A percentile compares a stretch with the other conserved stretches of the same genome.
phyloP scores from a whole-genome alignment of 2,888 invertebrate species.

The Athalia circularis region DNA sequence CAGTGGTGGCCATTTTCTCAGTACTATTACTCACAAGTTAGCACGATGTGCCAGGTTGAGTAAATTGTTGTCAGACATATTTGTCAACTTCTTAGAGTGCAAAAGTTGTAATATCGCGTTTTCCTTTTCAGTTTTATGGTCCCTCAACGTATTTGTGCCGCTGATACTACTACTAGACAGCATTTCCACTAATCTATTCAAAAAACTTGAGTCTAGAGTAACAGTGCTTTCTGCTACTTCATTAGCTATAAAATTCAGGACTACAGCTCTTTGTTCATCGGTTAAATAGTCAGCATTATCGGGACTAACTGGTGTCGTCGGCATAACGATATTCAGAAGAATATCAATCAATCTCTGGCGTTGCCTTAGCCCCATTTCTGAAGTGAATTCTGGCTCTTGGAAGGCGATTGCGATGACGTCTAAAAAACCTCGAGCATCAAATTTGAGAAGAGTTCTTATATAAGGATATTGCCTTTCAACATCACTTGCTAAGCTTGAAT shows the following conservation, averaged over 20 bases:
- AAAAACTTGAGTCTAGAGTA: slow-evolving; percentile 62
- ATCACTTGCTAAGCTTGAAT: slow-evolving; percentile 79
- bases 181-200: slow-evolving; percentile 67
- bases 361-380: slow-evolving; percentile 83
- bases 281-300: slow-evolving; percentile 65
- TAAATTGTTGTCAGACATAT: slow-evolving; percentile 67
- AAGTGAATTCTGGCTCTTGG: slow-evolving; percentile 86
- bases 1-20: not conserved
- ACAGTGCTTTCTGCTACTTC: slow-evolving; percentile 68
- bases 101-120: slow-evolving; percentile 67
- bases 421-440: slow-evolving; percentile 89
- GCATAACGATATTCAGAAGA: slow-evolving; percentile 83
- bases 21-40: slow-evolving; percentile 66
- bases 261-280: slow-evolving; percentile 65
- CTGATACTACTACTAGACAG: slow-evolving; percentile 61
- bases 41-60: slow-evolving; percentile 68
- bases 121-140: slow-evolving; percentile 66
- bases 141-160: slow-evolving; percentile 56
- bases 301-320: slow-evolving; percentile 68
- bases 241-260: slow-evolving; percentile 68
- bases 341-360: slow-evolving; percentile 88
- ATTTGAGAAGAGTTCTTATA: slow-evolving; percentile 84
- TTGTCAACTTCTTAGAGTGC: slow-evolving; percentile 66
- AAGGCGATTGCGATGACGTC: slow-evolving; percentile 91
- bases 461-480: slow-evolving; percentile 83